Conservation (phyloP, 2,797 vertebrate species). For the Nyctibius grandis region DNA sequence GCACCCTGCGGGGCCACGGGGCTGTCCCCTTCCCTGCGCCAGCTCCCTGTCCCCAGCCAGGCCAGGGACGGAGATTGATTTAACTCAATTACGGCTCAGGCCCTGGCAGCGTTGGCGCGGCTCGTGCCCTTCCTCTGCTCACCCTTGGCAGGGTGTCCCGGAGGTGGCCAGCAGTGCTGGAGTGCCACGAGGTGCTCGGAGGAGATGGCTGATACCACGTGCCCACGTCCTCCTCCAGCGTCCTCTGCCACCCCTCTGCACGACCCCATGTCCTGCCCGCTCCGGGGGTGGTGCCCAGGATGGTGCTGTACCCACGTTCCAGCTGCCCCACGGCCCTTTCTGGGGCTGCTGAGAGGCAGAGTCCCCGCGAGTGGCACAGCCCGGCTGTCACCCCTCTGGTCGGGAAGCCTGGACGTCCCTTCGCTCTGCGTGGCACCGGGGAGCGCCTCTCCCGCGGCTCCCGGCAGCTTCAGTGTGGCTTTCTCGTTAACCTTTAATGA, state of each 20-base stretch:
- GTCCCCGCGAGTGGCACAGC: not conserved
- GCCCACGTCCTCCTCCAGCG: fast-evolving
- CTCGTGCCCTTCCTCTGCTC: not conserved
- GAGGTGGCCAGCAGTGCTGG: not conserved
- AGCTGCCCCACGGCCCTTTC: not conserved
- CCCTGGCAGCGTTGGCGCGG: fast-evolving
- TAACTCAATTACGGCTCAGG: not conserved
- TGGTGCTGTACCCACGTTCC: not conserved
- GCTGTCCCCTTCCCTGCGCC: not conserved
- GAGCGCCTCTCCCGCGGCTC: not conserved
- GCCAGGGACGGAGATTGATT: not conserved
- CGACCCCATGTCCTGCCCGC: not conserved
- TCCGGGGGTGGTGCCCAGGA: fast-evolving
- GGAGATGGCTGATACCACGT: not conserved
- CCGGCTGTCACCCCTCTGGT: not conserved
- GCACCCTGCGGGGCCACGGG: fast-evolving
- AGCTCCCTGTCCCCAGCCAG: fast-evolving
- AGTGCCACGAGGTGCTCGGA: not conserved
- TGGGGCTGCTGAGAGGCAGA: not conserved
- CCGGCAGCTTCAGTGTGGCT: not conserved
- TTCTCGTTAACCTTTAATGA: slow-evolving; percentile 62
- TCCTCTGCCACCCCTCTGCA: not conserved
- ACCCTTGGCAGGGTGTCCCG: not conserved
- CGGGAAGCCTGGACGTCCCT: not conserved
- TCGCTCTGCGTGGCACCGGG: not conserved